Percentiles rank a stretch among this genome's conserved stretches.
Evolutionary conservation across 2,888 invertebrate genomes (phyloP).

Genomic region (Nephrocerus scutellatus): DNA sequence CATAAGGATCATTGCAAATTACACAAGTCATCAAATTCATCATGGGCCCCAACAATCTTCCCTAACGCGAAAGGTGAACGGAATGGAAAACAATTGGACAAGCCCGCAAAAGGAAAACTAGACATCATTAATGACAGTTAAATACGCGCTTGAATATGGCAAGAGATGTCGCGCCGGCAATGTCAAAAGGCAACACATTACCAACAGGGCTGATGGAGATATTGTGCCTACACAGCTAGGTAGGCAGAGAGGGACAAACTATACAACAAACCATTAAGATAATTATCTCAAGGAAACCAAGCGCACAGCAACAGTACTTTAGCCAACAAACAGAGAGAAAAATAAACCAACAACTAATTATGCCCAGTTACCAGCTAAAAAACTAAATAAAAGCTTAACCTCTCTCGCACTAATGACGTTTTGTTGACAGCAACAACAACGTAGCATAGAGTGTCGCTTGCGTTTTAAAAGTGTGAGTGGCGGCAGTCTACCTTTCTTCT

Average conservation of each 20-base stretch:
- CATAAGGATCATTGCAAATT: slow-evolving; percentile 30
- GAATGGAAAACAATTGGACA: slow-evolving; percentile 7
- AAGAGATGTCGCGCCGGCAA: slow-evolving; percentile 8
- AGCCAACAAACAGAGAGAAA: too few species aligned
- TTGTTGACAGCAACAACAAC: slow-evolving; percentile 44
- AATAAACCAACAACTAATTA: too few species aligned
- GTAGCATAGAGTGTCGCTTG: too few species aligned
- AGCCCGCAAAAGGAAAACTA: slow-evolving; percentile 29
- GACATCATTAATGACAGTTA: slow-evolving; percentile 48
- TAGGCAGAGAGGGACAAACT: slow-evolving; percentile 1
- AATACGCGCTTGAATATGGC: slow-evolving; percentile 30
- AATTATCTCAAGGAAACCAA: too few species aligned
- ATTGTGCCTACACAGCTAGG: neutral
- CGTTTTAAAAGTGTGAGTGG: too few species aligned
- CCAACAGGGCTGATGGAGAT: slow-evolving; percentile 1
- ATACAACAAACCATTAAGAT: too few species aligned
- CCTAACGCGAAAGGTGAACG: neutral
- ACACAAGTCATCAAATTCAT: slow-evolving; percentile 41
- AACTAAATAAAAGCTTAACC: too few species aligned
- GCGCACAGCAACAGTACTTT: too few species aligned
- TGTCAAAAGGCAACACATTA: neutral
- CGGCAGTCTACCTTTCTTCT: too few species aligned
- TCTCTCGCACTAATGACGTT: slow-evolving; percentile 44
- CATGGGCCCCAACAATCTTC: slow-evolving; percentile 37
- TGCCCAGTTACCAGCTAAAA: too few species aligned